These are phyloP conservation scores for Anguilla rostrata DNA, from an alignment of 2,113 vertebrate genomes.

Conservation along the genomic window DNA sequence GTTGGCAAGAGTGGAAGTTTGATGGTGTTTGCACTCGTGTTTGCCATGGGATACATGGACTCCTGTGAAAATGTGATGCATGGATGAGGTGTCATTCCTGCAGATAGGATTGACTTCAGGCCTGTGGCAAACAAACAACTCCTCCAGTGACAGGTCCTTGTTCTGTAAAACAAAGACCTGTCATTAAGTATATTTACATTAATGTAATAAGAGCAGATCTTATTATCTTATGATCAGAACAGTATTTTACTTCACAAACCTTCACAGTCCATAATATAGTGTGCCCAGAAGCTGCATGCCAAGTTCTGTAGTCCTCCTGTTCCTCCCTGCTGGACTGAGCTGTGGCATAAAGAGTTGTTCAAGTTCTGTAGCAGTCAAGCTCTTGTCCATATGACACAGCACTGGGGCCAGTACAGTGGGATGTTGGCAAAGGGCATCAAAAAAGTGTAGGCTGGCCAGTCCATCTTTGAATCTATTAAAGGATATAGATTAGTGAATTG, in stretches of 20 bases:
- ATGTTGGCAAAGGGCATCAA: conserved; percentile 3
- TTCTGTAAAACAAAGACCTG: background rate
- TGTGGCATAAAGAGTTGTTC: conserved; percentile 1
- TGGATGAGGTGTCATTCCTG: background rate
- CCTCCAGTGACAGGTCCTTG: background rate
- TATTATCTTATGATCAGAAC: too few relatives aligned
- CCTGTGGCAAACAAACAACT: conserved; percentile 1
- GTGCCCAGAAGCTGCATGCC: background rate
- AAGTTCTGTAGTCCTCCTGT: background rate
- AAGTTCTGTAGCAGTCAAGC: background rate
- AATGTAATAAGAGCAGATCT: too few relatives aligned
- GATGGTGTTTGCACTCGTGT: background rate
- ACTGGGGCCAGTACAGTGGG: conserved; percentile 5
- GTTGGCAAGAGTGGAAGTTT: conserved; percentile 6
- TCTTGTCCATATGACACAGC: background rate
- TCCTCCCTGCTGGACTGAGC: conserved; percentile 7
- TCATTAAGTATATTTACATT: background rate
- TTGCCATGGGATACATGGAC: conserved; percentile 7
- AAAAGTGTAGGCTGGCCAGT: background rate
- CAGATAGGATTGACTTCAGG: conserved; percentile 6
- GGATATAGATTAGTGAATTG: background rate
- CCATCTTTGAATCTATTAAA: conserved; percentile 14
- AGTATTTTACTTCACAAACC: background rate
- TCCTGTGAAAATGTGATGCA: conserved; percentile 1
- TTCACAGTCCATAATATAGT: conserved; percentile 13